Conservation (phyloP, 2,888 invertebrate genomes). For the Torymus tubicola region DNA sequence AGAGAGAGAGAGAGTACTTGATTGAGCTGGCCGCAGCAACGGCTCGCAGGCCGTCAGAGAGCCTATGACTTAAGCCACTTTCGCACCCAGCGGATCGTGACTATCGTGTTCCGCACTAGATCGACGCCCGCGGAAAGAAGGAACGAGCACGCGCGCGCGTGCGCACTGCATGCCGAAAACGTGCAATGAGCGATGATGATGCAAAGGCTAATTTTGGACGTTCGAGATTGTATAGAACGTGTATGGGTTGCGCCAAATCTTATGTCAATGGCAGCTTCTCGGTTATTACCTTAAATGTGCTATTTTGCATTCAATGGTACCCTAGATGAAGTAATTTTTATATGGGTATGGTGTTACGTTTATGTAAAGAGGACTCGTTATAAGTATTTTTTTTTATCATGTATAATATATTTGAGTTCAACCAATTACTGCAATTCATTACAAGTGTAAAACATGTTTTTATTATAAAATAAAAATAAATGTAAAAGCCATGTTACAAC, state of each 20-base stretch:
- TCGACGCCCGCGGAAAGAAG: constrained; percentile 7
- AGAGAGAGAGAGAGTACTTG: constrained; percentile 25
- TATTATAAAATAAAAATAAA: too few relatives aligned
- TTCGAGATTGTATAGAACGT: too few relatives aligned
- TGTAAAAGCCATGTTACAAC: too few relatives aligned
- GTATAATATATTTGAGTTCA: too few relatives aligned
- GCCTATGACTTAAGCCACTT: constrained; percentile 58
- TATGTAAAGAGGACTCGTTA: too few relatives aligned
- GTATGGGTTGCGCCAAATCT: background rate
- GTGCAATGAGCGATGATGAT: background rate
- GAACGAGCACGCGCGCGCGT: too few relatives aligned
- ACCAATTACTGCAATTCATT: too few relatives aligned
- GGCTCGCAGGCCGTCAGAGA: constrained; percentile 8
- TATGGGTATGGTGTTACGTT: too few relatives aligned
- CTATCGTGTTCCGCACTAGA: constrained; percentile 59
- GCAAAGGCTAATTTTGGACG: constrained; percentile 33
- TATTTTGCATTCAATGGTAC: constrained; percentile 23
- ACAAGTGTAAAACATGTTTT: too few relatives aligned
- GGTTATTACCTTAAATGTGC: constrained; percentile 21
- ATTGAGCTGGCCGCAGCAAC: constrained; percentile 36
- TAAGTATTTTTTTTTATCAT: too few relatives aligned
- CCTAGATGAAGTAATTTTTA: background rate
- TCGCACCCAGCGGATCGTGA: constrained; percentile 58
- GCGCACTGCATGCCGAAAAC: too few relatives aligned
- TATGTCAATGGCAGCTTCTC: constrained; percentile 6